Percentiles rank a stretch among this genome's conserved stretches.
Conservation (phyloP, 2,113 vertebrate genomes). For the Macheiramphus alcinus region DNA sequence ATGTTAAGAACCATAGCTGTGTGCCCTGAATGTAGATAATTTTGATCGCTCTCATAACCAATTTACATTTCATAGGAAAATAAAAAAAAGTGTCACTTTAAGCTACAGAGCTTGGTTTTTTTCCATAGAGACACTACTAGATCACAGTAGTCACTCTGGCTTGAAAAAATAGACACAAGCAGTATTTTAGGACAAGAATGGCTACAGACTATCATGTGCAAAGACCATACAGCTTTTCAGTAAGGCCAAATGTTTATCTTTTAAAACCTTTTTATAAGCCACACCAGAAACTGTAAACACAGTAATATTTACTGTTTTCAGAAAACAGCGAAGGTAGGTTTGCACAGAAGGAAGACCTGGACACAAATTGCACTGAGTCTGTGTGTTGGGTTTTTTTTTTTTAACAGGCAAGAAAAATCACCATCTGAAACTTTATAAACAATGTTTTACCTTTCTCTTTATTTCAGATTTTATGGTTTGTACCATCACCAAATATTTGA, state of each 20-base stretch:
- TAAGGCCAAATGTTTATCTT: neutral
- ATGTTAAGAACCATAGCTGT: no score
- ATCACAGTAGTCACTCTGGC: neutral
- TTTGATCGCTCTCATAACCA: fast-evolving
- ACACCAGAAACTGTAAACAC: neutral
- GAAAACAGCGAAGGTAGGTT: neutral
- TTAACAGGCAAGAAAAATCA: neutral
- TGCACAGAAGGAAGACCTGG: neutral
- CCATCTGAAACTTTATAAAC: neutral
- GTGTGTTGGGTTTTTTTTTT: no score
- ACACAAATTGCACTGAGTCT: neutral
- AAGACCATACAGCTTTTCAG: neutral
- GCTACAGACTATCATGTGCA: neutral
- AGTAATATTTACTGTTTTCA: neutral
- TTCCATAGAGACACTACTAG: no score
- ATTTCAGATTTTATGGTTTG: neutral
- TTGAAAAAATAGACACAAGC: neutral
- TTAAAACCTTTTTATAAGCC: neutral
- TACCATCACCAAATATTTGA: neutral
- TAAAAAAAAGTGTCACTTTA: neutral
- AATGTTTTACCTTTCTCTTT: neutral
- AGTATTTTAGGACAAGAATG: neutral
- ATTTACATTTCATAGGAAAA: neutral
- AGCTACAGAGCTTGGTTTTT: neutral
- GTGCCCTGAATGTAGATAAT: no score